These are phyloP conservation scores for Ariopsis seemanni DNA, from an alignment of 2,113 vertebrate genomes.

Conservation along the genomic window DNA sequence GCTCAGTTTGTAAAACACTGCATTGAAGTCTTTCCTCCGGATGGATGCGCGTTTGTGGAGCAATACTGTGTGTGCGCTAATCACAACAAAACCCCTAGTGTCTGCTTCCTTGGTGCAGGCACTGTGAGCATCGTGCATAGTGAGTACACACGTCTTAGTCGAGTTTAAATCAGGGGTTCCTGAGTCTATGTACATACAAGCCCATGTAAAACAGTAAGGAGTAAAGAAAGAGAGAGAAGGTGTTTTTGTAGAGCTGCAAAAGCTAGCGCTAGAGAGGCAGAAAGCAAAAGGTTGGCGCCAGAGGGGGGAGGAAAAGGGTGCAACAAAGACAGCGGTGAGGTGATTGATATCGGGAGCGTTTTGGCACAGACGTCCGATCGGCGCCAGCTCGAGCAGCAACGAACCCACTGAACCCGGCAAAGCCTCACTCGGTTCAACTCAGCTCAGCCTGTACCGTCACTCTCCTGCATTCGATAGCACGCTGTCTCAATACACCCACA, in stretches of 20 bases:
- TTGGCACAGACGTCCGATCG: conserved; percentile 47
- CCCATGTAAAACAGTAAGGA: background rate
- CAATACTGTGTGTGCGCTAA: conserved; percentile 30
- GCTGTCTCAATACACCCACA: conserved; percentile 19
- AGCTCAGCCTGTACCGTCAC: background rate
- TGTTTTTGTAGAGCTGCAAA: background rate
- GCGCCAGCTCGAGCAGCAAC: conserved; percentile 46
- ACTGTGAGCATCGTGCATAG: conserved; percentile 7
- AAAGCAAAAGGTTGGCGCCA: background rate
- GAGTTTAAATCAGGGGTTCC: background rate
- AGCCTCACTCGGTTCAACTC: conserved; percentile 3
- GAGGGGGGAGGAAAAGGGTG: background rate
- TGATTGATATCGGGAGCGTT: conserved; percentile 52
- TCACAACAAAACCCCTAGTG: conserved; percentile 43
- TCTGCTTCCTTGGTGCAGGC: conserved; percentile 33
- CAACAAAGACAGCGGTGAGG: conserved; percentile 26
- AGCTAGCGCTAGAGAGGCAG: background rate
- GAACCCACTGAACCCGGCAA: conserved; percentile 52
- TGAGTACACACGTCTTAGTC: conserved; percentile 16
- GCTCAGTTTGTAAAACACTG: conserved; percentile 45
- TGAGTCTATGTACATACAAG: background rate
- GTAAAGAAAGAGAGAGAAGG: background rate
- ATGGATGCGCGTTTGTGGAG: conserved; percentile 45
- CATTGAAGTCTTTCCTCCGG: conserved; percentile 47
- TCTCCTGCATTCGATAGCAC: background rate